Conservation (phyloP, 2,888 invertebrate genomes). For the Drosophila atripex region DNA sequence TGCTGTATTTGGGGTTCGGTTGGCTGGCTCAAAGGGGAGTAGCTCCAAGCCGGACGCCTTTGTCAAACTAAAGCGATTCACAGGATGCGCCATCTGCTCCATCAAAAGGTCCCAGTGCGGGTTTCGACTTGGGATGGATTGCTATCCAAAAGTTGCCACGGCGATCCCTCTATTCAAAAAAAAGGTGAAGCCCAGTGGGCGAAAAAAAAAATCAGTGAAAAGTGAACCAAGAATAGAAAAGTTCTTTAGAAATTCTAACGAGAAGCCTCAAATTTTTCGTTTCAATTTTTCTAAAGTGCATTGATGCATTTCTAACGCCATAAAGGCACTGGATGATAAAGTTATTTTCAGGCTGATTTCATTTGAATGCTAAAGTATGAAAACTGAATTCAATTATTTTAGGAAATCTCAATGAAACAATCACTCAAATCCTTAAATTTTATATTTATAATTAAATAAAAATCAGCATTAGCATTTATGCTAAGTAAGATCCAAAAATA, state of each 20-base stretch:
- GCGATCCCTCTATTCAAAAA: conserved; percentile 28
- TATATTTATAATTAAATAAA: background rate
- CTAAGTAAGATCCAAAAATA: background rate
- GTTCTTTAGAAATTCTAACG: conserved; percentile 8
- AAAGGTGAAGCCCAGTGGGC: conserved; percentile 23
- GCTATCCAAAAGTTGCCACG: conserved; percentile 33
- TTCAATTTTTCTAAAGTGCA: conserved; percentile 11
- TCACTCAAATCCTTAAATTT: background rate
- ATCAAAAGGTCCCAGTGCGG: conserved; percentile 19
- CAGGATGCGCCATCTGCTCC: conserved; percentile 43
- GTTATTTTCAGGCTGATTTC: background rate
- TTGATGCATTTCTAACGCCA: conserved; percentile 23
- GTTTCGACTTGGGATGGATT: conserved; percentile 16
- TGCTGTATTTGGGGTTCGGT: conserved; percentile 40
- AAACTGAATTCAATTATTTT: background rate
- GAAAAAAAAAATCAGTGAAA: background rate
- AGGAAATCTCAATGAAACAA: no score
- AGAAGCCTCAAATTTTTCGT: conserved; percentile 6
- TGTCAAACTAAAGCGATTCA: conserved; percentile 37
- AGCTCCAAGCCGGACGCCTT: conserved; percentile 14
- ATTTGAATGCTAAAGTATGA: background rate
- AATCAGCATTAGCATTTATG: background rate
- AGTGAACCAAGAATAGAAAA: conserved; percentile 14
- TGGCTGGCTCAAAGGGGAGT: conserved; percentile 7
- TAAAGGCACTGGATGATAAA: background rate